These are phyloP conservation scores for Coracias cyanogaster DNA, from an alignment of 2,797 vertebrate species.

Conservation along the genomic window DNA sequence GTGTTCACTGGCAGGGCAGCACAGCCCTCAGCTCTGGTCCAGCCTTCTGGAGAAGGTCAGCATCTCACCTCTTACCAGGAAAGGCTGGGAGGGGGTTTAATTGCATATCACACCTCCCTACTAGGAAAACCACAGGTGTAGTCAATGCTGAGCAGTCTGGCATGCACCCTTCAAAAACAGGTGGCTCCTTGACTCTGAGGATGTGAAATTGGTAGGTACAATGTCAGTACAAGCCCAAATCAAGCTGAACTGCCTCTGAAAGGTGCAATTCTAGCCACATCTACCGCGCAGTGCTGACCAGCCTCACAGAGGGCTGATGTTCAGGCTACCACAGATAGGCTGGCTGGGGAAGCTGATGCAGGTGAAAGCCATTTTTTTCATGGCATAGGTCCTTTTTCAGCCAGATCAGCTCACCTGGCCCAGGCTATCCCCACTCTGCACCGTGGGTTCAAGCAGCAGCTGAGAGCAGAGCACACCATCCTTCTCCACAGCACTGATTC, in stretches of 20 bases:
- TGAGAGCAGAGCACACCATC: neutral
- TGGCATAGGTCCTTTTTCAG: neutral
- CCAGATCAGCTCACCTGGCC: neutral
- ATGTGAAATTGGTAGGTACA: neutral
- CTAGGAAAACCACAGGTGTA: neutral
- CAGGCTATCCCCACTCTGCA: rapidly evolving
- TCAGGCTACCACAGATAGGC: neutral
- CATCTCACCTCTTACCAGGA: neutral
- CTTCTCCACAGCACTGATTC: neutral
- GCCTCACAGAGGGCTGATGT: neutral
- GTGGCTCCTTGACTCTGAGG: neutral
- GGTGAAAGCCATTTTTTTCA: neutral
- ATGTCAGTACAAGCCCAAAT: neutral
- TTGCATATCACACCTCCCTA: neutral
- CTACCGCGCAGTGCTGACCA: neutral
- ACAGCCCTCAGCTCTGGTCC: neutral
- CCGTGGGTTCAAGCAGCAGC: neutral
- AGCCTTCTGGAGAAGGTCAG: neutral
- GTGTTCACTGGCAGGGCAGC: neutral
- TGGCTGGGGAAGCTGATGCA: neutral
- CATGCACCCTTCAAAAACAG: neutral
- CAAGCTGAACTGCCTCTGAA: neutral
- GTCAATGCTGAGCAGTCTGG: neutral
- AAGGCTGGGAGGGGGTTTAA: neutral
- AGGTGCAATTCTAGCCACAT: neutral